These are phyloP conservation scores for Ceyx erithaca DNA, from an alignment of 2,797 vertebrate genomes.

Conservation along the genomic window DNA sequence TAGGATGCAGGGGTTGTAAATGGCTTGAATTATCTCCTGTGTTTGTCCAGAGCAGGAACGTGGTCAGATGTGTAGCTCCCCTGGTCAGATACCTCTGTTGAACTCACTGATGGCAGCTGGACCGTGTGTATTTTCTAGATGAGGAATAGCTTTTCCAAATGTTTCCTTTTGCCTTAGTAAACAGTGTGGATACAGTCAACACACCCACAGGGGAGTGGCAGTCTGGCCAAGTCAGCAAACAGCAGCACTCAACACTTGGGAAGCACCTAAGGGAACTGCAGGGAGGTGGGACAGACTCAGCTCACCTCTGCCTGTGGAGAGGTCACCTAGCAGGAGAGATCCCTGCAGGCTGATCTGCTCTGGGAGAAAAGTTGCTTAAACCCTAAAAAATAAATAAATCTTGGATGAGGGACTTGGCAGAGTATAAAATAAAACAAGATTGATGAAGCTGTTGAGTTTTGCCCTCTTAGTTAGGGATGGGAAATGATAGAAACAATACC, in stretches of 20 bases:
- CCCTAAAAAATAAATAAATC: not conserved
- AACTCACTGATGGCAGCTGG: not conserved
- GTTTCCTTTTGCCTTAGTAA: not conserved
- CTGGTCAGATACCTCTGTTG: not conserved
- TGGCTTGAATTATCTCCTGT: not conserved
- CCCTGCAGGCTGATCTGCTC: not conserved
- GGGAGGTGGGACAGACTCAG: not conserved
- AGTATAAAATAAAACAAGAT: not conserved
- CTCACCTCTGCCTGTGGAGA: not conserved
- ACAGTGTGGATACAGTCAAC: not conserved
- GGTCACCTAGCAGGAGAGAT: not conserved
- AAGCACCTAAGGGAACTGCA: not conserved
- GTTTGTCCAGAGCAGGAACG: not conserved
- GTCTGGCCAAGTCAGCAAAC: not conserved
- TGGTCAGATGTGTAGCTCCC: not conserved
- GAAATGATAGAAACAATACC: not conserved
- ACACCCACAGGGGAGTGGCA: not conserved
- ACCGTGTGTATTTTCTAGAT: not conserved
- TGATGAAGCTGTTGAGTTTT: not conserved
- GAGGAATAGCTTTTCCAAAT: not conserved
- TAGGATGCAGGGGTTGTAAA: not conserved
- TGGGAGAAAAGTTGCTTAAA: not conserved
- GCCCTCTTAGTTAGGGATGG: not conserved
- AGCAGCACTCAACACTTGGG: not conserved
- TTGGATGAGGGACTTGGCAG: not conserved